These are phyloP conservation scores for Acanthurus leucopareius DNA, from an alignment of 2,797 vertebrate genomes.

Conservation along the genomic window DNA sequence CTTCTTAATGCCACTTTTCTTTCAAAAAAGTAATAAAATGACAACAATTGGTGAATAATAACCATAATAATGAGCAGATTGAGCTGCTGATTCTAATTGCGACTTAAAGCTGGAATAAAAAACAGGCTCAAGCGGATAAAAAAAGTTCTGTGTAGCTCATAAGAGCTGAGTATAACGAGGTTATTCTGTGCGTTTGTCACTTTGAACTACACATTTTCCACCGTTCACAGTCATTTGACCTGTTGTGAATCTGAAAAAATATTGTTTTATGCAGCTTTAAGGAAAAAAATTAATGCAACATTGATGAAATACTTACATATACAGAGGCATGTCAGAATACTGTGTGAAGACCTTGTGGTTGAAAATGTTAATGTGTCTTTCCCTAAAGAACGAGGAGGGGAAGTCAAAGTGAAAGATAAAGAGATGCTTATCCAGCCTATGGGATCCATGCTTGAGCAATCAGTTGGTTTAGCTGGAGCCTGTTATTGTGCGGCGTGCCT, in stretches of 20 bases:
- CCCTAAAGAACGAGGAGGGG: background rate
- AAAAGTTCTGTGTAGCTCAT: background rate
- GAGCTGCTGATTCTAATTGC: background rate
- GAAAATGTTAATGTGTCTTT: background rate
- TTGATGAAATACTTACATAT: slow-evolving; percentile 2
- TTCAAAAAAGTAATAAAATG: no score
- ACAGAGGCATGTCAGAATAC: background rate
- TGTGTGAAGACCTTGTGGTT: slow-evolving; percentile 15
- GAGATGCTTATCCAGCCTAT: slow-evolving; percentile 41
- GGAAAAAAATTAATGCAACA: no score
- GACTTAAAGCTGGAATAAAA: background rate
- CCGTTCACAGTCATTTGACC: background rate
- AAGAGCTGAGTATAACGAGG: background rate
- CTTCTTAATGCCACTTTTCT: no score
- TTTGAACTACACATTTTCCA: background rate
- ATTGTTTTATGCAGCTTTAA: background rate
- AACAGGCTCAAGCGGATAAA: background rate
- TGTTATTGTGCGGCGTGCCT: slow-evolving; percentile 43
- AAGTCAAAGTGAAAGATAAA: slow-evolving; percentile 25
- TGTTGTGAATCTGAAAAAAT: background rate
- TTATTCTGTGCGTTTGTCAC: background rate
- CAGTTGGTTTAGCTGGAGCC: slow-evolving; percentile 55
- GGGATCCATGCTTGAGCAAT: slow-evolving; percentile 40
- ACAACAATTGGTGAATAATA: background rate
- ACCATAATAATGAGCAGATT: background rate